Base-by-base conservation (phyloP, 2,888 invertebrate genomes). In the Cyclophora albipunctata region DNA sequence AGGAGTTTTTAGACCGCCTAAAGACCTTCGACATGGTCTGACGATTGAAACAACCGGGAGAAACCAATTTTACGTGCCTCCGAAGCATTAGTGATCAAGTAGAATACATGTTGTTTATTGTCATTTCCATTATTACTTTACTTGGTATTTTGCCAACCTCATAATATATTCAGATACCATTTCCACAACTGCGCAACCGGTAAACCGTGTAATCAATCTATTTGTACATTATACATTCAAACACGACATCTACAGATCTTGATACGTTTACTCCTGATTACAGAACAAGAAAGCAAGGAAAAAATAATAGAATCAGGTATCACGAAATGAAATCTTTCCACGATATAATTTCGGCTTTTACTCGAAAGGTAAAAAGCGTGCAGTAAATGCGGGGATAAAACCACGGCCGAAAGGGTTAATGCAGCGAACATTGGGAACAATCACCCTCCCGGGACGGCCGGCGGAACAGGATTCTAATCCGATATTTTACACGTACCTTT, bases 391-490 rank as follows among this genome's bases (percentile, higher is more conserved):
- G 63, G 60, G 61, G 57, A 66, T 59, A 60, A 60, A 63, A 65
- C 66, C 66, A 63, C 66, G 66, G 63, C 68, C 72, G 76, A 77
- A 77, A 73, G 77, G 76, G 75, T 72, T 78, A 78, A 77, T 76
- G 74, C 72, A 71, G 67, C 66, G 65, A 71, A 73, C 71, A 71
- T 70, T 61, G 64, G 66, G 72, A 74, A 70, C 70, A 73, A 76
- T 76, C 67, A 69, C 59, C 63, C 77, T 68, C 72, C 37, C 48
- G 76, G 68, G 77, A 60, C 53, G 59, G 52, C 50, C 52, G 55
- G 58, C 62, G 64, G 50, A 60, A 51, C 53, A 48, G 53, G 50
- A 46, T 52, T 55, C 55, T 59, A 57, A 73, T 70, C 69, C 65
- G 67, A 68, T 71, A 71, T 74, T 73, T 73, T 69, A 69, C 66